Conservation (phyloP, 2,113 vertebrate genomes). For the Genyomyrus donnyi region DNA sequence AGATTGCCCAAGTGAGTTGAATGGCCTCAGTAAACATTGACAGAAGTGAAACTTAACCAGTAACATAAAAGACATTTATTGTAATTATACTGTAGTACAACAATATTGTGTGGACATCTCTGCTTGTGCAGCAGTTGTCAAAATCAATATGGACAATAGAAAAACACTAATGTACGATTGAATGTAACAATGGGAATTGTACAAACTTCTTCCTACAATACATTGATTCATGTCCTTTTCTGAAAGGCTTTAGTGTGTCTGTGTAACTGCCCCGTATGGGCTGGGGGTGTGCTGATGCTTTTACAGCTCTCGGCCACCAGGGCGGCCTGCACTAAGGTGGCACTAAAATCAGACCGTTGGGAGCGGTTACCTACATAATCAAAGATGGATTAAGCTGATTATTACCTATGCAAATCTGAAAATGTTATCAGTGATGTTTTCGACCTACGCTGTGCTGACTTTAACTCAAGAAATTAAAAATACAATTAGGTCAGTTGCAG, state of each 20-base stretch:
- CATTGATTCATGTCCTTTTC: background rate
- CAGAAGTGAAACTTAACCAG: background rate
- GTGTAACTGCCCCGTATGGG: background rate
- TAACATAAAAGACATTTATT: background rate
- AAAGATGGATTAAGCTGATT: background rate
- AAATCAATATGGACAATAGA: background rate
- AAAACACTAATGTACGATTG: background rate
- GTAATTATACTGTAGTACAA: background rate
- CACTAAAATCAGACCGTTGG: background rate
- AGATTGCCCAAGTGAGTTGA: background rate
- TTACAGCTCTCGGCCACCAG: background rate
- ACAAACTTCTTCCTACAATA: background rate
- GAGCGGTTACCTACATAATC: background rate
- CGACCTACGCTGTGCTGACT: background rate
- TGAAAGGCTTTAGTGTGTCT: background rate
- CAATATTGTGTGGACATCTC: background rate
- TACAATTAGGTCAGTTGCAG: background rate
- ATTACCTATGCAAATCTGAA: background rate
- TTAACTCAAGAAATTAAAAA: background rate
- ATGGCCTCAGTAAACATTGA: background rate
- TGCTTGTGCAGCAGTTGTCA: background rate
- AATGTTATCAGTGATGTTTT: background rate
- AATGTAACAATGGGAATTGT: background rate
- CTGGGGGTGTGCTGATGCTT: background rate
- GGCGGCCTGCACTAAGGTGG: background rate